Evolutionary conservation across 2,113 vertebrate species (phyloP), one percentile per base, ranked within the genome.

Genomic region (Pachycephala philippinensis): DNA sequence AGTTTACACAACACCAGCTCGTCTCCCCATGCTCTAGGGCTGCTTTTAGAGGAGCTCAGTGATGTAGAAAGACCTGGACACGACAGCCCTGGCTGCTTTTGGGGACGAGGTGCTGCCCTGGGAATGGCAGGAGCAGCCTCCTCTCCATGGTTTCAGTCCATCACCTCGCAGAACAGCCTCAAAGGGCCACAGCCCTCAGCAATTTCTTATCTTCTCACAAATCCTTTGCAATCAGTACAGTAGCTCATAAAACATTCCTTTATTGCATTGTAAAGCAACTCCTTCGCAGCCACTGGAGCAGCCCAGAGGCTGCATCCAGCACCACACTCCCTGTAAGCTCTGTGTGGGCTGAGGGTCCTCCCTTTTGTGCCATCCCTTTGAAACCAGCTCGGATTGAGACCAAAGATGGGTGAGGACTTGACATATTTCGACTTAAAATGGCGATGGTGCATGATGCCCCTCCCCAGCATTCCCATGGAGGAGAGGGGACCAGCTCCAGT

Each of bases 401-500:
- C 35, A 47, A 44, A 39, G 45, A 45, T 14, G 37, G 11, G 11
- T 20, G 12, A 57, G 50, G 27, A 7, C 31, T 78, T 22, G 20
- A 54, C 8, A 6, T 2, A 39, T 19, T 49, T 47, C 30, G 70
- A 59, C 10, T 54, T 15, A 0, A 8, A 50, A 2, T 0, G 28
- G 37, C 15, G 35, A 21, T 2, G 6, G 52, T 8, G 28, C 0
- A 1, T 3, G 66, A 12, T 28, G 35, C 11, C 39, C 14, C n/a
- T 39, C 8, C 42, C 22, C 47, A 63, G 68, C 61, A 8, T 2
- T 40, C 52, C 74, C 17, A 1, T 0, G 0, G 15, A 18, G 45
- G 11, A 53, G 44, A 39, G 44, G 0, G 0, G 28, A 42, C 4
- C 6, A 0, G n/a, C 15, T n/a, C 63, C 45, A 10, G 60, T 0